Base-by-base conservation (phyloP, 2,113 vertebrate species). In the Mormyrus lacerda region DNA sequence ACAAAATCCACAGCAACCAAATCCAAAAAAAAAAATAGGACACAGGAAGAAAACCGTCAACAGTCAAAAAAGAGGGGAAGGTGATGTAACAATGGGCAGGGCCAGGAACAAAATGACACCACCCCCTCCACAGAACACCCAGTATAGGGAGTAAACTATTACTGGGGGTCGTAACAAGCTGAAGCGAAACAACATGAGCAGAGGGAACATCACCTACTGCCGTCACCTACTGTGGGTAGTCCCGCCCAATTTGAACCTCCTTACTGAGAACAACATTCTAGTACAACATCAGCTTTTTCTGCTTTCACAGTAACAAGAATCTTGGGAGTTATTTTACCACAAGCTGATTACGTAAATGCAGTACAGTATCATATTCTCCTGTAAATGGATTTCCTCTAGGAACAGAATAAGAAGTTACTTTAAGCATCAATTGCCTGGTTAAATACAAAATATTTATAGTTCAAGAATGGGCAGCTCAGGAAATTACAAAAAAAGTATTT, bases 311-410 rank as follows among this genome's bases (percentile, higher is more conserved):
- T 84, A 27, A 44, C 82, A 44, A 65, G 61, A 31, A 44, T 45
- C 44, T 48, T 48, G 39, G 21, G 42, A n/a, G 82, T 44, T 84
- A n/a, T 84, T 24, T n/a, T 84, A 84, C 17, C 39, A 84, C 19
- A n/a, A 84, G 44, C 82, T 47, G 44, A 84, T 84, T 84, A 84
- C 82, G n/a, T 48, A n/a, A 48, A 84, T 48, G 82, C n/a, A 48
- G 39, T 48, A 47, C n/a, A 48, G 39, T 48, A 47, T 84, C 45
- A 3, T 84, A 45, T 35, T 76, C 69, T 76, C 4, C 35, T 1
- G 31, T 39, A 39, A 35, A 76, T 35, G 13, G 42, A 39, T 84
- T 84, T 48, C 82, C 44, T 84, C 9, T 13, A 84, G 19, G 19
- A 48, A 47, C 82, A 44, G 10, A 27, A 65, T 84, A n/a, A n/a